Conservation (phyloP, 2,113 vertebrate species). For the Amazona guildingii region DNA sequence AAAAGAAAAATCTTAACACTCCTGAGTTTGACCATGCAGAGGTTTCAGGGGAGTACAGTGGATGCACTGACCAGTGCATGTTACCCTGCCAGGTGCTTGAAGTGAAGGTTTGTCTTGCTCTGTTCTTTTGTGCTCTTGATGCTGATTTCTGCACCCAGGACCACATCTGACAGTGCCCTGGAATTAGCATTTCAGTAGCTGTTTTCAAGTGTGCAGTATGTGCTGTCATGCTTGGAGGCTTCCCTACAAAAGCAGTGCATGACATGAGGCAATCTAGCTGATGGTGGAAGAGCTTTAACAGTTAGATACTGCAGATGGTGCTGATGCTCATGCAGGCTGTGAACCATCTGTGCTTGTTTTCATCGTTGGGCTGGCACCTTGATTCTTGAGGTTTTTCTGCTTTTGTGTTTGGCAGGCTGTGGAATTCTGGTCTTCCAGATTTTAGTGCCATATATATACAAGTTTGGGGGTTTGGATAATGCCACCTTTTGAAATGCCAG, state of each 20-base stretch:
- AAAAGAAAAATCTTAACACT: not conserved
- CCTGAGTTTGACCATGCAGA: not conserved
- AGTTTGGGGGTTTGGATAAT: not conserved
- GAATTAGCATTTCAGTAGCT: not conserved
- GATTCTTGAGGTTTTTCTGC: not conserved
- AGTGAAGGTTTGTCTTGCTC: not conserved
- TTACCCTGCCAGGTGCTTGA: not conserved
- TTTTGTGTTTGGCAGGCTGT: not conserved
- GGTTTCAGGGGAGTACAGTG: not conserved
- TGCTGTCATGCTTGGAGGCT: not conserved
- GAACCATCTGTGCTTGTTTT: not conserved
- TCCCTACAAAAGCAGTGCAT: not conserved
- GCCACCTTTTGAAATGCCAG: not conserved
- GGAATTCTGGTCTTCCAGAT: not conserved
- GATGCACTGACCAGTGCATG: rapidly evolving
- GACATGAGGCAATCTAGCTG: not conserved
- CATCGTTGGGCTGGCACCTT: not conserved
- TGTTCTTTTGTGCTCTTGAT: not conserved
- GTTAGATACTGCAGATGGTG: not conserved
- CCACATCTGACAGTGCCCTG: not conserved
- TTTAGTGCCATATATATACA: not conserved
- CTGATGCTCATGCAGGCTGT: not conserved
- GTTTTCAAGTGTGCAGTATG: not conserved
- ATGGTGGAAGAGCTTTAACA: not conserved
- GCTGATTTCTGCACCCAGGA: not conserved